Evolutionary conservation across 2,888 invertebrate species (phyloP).

Genomic region (Yponomeuta sedellus): DNA sequence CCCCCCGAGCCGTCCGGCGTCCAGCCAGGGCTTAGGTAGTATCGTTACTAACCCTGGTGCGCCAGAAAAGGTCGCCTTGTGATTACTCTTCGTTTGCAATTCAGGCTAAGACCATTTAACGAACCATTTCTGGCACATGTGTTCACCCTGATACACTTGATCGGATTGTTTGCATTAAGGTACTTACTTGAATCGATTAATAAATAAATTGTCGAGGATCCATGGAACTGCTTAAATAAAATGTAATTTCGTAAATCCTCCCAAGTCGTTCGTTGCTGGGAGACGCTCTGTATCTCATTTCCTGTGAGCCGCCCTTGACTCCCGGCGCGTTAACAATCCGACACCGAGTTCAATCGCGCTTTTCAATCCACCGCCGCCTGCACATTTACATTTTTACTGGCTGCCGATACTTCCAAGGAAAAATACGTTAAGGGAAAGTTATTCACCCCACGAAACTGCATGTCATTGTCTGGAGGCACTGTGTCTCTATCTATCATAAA

Average conservation of each 20-base stretch:
- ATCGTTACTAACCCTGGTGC: neutral
- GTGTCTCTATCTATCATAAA: neutral
- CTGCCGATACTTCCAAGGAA: neutral
- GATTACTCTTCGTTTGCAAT: too few relatives aligned
- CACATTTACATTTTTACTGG: slow-evolving; percentile 3
- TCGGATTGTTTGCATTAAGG: too few relatives aligned
- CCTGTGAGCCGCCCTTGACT: neutral
- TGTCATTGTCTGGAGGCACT: neutral
- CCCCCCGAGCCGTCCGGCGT: neutral
- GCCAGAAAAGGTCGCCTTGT: neutral
- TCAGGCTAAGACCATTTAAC: too few relatives aligned
- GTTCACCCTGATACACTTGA: too few relatives aligned
- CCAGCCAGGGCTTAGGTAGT: neutral
- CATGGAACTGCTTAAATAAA: neutral
- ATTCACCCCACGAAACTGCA: neutral
- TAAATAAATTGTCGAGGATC: neutral
- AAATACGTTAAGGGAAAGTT: neutral
- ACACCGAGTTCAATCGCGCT: neutral
- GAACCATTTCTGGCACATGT: too few relatives aligned
- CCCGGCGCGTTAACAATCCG: neutral
- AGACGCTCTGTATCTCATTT: neutral
- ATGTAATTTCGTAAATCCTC: neutral
- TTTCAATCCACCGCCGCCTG: neutral
- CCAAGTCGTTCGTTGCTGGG: neutral
- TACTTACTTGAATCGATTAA: neutral